A percentile compares a stretch with the other conserved stretches of the same genome.
Evolutionary conservation across 2,797 vertebrate species (phyloP).

Genomic region (Enteromius treurensis): DNA sequence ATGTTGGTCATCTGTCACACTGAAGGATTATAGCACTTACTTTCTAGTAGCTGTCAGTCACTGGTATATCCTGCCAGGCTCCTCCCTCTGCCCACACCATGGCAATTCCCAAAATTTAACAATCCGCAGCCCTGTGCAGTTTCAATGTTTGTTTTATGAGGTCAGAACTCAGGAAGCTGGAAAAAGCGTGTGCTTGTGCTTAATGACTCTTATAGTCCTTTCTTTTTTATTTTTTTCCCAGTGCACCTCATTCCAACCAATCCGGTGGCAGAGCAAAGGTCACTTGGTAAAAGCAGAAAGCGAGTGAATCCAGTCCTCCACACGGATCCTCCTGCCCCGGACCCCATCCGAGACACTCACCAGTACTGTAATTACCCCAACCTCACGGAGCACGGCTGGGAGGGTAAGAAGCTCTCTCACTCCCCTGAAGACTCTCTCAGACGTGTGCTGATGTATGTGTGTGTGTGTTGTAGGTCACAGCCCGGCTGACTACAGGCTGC

Average conservation of each 20-base stretch:
- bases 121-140: slow-evolving; percentile 27
- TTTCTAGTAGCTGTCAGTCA: neutral
- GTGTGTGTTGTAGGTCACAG: slow-evolving; percentile 84
- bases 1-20: neutral
- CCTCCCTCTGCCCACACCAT: slow-evolving; percentile 32
- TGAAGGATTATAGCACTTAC: neutral
- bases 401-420: slow-evolving; percentile 79
- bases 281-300: slow-evolving; percentile 87
- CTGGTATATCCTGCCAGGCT: neutral
- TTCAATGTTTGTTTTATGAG: slow-evolving; percentile 44
- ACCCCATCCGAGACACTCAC: slow-evolving; percentile 87
- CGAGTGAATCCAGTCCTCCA: slow-evolving; percentile 85
- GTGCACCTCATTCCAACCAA: slow-evolving; percentile 88
- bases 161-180: slow-evolving; percentile 34
- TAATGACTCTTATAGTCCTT: neutral
- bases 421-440: neutral
- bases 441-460: slow-evolving; percentile 9
- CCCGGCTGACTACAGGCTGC: slow-evolving; percentile 90
- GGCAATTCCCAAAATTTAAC: slow-evolving; percentile 21
- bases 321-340: slow-evolving; percentile 80
- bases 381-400: slow-evolving; percentile 86
- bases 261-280: slow-evolving; percentile 75
- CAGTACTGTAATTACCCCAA: slow-evolving; percentile 93
- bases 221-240: slow-evolving; percentile 56
- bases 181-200: slow-evolving; percentile 23